Conservation (phyloP, 1,140 invertebrate species). For the Nautilus pompilius region DNA sequence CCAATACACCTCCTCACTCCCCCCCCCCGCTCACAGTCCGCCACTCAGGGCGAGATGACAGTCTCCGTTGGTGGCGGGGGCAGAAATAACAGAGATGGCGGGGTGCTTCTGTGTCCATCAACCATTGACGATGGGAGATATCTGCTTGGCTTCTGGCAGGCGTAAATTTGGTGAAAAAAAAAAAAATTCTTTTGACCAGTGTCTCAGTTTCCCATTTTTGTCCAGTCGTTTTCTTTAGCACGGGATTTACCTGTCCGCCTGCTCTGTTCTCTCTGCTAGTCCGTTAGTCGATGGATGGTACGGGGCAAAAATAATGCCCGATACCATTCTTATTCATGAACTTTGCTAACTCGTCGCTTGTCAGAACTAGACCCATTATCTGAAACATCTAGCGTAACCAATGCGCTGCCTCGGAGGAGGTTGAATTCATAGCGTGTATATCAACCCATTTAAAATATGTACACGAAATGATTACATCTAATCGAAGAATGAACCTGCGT, state of each 20-base stretch:
- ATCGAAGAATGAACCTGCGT: slow-evolving; percentile 28
- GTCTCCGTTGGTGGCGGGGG: too few relatives aligned
- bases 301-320: slow-evolving; percentile 27
- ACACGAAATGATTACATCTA: slow-evolving; percentile 19
- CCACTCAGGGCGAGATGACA: too few relatives aligned
- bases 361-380: slow-evolving; percentile 57
- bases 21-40: too few relatives aligned
- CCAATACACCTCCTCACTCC: too few relatives aligned
- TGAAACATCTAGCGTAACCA: slow-evolving; percentile 39
- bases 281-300: slow-evolving; percentile 48
- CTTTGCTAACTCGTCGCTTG: slow-evolving; percentile 43
- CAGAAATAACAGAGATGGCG: too few relatives aligned
- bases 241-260: slow-evolving; percentile 15
- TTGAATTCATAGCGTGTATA: slow-evolving; percentile 16
- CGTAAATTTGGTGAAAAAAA: too few relatives aligned
- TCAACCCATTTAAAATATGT: slow-evolving; percentile 22
- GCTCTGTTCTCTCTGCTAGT: slow-evolving; percentile 23
- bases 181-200: too few relatives aligned
- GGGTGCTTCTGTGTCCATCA: too few relatives aligned
- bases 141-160: too few relatives aligned
- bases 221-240: too few relatives aligned
- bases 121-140: too few relatives aligned
- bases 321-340: slow-evolving; percentile 54
- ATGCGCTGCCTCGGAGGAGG: slow-evolving; percentile 30
- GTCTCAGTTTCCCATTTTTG: too few relatives aligned